phyloP scores from a whole-genome alignment of 2,888 invertebrate species.

The Eupelmus urozonus region DNA sequence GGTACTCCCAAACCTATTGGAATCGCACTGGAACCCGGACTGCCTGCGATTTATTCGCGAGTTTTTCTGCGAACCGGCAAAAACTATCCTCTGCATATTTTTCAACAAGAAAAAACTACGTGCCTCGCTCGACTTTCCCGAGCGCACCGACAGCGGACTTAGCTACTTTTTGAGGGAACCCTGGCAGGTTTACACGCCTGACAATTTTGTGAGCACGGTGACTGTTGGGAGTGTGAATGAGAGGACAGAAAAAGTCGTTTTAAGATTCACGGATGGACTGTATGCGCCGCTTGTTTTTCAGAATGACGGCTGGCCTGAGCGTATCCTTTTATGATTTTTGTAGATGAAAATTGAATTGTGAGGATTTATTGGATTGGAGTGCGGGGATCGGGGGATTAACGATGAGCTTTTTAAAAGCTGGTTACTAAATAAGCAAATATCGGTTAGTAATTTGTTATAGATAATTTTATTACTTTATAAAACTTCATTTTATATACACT shows the following conservation, averaged over 20 bases:
- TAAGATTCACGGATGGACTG: constrained; percentile 70
- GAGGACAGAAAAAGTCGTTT: constrained; percentile 61
- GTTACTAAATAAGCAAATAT: too few relatives aligned
- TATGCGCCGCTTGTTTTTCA: constrained; percentile 78
- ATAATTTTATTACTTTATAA: too few relatives aligned
- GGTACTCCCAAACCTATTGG: constrained; percentile 85
- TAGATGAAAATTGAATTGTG: too few relatives aligned
- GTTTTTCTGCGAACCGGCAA: constrained; percentile 82
- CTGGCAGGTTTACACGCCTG: constrained; percentile 70
- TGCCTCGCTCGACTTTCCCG: constrained; percentile 81
- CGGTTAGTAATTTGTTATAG: too few relatives aligned
- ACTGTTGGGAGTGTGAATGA: constrained; percentile 68
- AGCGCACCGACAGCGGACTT: constrained; percentile 80
- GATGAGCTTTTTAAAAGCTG: too few relatives aligned
- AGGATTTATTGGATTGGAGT: too few relatives aligned
- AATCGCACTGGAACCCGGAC: constrained; percentile 85
- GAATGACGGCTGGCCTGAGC: constrained; percentile 79
- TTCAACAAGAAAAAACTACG: constrained; percentile 80
- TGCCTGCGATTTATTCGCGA: constrained; percentile 81
- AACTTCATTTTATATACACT: too few relatives aligned
- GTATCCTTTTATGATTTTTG: constrained; percentile 76
- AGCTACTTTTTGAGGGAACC: constrained; percentile 83
- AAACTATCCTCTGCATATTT: constrained; percentile 82
- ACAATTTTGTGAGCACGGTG: constrained; percentile 69
- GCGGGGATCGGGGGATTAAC: too few relatives aligned